Base-by-base conservation (phyloP, 2,797 vertebrate genomes). In the Lacerta bilineata region DNA sequence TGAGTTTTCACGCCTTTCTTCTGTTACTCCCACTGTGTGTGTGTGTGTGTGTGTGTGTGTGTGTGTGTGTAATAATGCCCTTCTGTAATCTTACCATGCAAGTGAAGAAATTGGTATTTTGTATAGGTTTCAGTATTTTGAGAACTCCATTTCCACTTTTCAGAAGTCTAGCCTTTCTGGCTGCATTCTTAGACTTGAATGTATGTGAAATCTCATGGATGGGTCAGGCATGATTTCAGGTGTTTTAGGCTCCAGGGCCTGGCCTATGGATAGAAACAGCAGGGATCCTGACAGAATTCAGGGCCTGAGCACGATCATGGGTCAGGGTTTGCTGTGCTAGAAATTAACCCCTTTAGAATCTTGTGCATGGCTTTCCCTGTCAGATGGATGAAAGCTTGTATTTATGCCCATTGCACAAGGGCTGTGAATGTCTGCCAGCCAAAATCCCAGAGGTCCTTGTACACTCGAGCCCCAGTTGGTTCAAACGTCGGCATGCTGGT, bases 381-480 rank as follows among this genome's bases (percentile, higher is more conserved):
- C 69, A 41, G 50, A 20, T 10, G 29, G 33, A 11, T 83, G 36
- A 77, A 72, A 66, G 39, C 13, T 15, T 17, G 39, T 39, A 59
- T 39, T 50, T 55, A 66, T 55, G 43, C 61, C 71, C 13, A 15
- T 88, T 20, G 72, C 61, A 33, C 68, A 50, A 74, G 29, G 69
- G 59, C 61, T 55, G 80, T 15, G 59, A 77, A 55, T 68, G 29
- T 68, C 87, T 69, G 76, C 88, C 68, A 36, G 61, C 76, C 43
- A 2, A 46, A 74, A 50, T 46, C 88, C 82, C 88, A 71, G 82
- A 55, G 88, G 88, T 55, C 83, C 71, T 75, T 84, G 29, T 71
- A 79, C 64, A 10, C 27, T 71, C 18, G 39, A 43, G 46, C 33
- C 81, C 75, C 74, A n/a, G 39, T 36, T 5, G 75, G 87, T 36